phyloP scores from a whole-genome alignment of 2,888 invertebrate genomes.

The Endomychus coccineus region DNA sequence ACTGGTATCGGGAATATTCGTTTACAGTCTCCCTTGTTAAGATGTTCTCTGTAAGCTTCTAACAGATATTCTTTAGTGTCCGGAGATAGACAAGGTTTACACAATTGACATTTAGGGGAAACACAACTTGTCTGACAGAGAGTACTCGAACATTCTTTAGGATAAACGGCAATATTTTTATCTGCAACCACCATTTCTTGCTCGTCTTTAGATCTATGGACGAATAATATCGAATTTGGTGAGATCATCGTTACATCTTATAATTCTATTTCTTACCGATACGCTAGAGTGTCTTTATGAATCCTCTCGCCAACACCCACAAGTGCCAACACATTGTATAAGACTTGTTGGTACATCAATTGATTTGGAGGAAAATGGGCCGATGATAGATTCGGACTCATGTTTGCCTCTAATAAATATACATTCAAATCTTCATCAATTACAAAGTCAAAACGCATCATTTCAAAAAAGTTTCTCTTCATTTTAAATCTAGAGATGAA shows the following conservation, averaged over 20 bases:
- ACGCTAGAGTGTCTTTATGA: constrained; percentile 36
- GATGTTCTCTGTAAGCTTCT: constrained; percentile 70
- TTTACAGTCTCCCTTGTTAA: constrained; percentile 70
- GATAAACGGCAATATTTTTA: constrained; percentile 72
- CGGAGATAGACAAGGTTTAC: constrained; percentile 65
- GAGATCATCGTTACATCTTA: neutral
- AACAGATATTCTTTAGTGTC: constrained; percentile 54
- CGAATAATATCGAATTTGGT: neutral
- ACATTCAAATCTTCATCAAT: constrained; percentile 81
- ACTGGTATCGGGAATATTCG: constrained; percentile 73
- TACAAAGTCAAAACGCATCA: constrained; percentile 91
- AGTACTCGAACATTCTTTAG: constrained; percentile 55
- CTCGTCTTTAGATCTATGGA: constrained; percentile 28
- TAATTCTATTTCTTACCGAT: neutral
- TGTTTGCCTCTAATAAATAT: constrained; percentile 90
- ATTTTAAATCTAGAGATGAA: constrained; percentile 45
- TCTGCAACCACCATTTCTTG: constrained; percentile 50
- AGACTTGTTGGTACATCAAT: constrained; percentile 83
- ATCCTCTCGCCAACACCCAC: constrained; percentile 62
- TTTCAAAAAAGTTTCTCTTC: constrained; percentile 77
- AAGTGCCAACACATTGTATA: constrained; percentile 74
- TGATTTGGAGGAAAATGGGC: constrained; percentile 86
- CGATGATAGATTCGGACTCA: constrained; percentile 96
- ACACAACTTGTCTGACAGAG: constrained; percentile 57
- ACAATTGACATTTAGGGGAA: constrained; percentile 63